Evolutionary conservation across 2,113 vertebrate genomes (phyloP), one percentile per base, ranked within the genome.

Genomic region (Elachura formosa): DNA sequence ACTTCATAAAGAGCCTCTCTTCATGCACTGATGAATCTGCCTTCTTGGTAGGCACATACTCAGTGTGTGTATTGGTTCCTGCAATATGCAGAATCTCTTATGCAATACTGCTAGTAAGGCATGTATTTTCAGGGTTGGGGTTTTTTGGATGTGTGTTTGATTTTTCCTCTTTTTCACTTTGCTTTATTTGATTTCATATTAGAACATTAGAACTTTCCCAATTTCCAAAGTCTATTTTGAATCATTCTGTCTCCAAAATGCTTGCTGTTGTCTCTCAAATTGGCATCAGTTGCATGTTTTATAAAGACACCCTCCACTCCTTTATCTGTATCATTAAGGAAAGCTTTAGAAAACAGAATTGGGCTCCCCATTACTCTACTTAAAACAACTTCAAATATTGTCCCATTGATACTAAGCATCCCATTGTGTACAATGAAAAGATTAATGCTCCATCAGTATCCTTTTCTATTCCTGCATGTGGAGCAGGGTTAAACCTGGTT

Each of bases 381-480:
- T 71, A 24, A 81, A 71, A 34, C 29, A 8, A 21, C 40, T 64
- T 84, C 54, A 63, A 18, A 56, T 49, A 10, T 14, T 82, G 45
- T 48, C 48, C 43, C 14, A 34, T 16, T 56, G 48, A 34, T 52
- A 43, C 29, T 51, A 26, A 40, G 6, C 0, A 0, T 33, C 15
- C 21, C 48, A 5, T 55, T 67, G 21, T 2, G 0, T 25, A 14
- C 43, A 68, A 16, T 24, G 26, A 58, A 36, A 82, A 79, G 45
- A 72, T 7, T 38, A 33, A 20, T 23, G 14, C 2, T 23, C 38
- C 26, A 51, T 51, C 48, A 19, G 6, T 69, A 54, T 88, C 54
- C 41, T 73, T 4, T n/a, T n/a, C n/a, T n/a, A n/a, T n/a, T n/a
- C n/a, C n/a, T n/a, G 62, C 28, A 46, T 0, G 1, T 2, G 1